Evolutionary conservation across 2,888 invertebrate genomes (phyloP).

Genomic region (Artemia sp.): DNA sequence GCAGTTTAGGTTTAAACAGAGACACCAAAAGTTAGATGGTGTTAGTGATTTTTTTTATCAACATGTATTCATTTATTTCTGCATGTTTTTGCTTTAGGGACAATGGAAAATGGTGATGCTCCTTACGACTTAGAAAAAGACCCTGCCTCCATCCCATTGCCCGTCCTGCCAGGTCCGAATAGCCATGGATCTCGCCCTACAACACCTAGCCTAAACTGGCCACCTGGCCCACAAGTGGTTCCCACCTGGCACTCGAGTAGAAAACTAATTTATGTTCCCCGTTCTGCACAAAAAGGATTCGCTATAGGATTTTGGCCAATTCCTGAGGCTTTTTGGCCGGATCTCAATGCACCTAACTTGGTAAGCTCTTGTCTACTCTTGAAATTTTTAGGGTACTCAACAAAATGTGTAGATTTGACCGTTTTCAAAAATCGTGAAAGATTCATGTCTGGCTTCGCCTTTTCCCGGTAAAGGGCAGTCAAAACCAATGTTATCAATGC

Average conservation of each 20-base stretch:
- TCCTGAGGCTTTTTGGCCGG: conserved; percentile 96
- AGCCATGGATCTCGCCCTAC: neutral
- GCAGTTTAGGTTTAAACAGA: too few relatives aligned
- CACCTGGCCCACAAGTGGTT: neutral
- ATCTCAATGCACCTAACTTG: conserved; percentile 63
- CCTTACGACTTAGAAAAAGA: conserved; percentile 7
- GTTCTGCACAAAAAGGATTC: conserved; percentile 75
- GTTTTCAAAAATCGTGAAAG: too few relatives aligned
- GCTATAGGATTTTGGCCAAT: conserved; percentile 96
- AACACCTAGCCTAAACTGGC: neutral
- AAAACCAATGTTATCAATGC: too few relatives aligned
- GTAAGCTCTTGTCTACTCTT: conserved; percentile 34
- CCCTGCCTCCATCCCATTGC: neutral
- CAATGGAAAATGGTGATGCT: conserved; percentile 10
- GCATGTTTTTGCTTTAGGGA: neutral
- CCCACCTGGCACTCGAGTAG: conserved; percentile 69
- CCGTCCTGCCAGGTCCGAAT: neutral
- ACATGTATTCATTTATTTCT: neutral
- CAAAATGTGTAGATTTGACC: too few relatives aligned
- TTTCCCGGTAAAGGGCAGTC: too few relatives aligned
- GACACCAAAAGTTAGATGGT: too few relatives aligned
- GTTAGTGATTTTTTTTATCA: too few relatives aligned
- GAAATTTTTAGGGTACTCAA: too few relatives aligned
- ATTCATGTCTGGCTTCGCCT: too few relatives aligned
- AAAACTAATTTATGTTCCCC: conserved; percentile 75